Base-by-base conservation (phyloP, 2,797 vertebrate genomes). In the Lophius americanus region DNA sequence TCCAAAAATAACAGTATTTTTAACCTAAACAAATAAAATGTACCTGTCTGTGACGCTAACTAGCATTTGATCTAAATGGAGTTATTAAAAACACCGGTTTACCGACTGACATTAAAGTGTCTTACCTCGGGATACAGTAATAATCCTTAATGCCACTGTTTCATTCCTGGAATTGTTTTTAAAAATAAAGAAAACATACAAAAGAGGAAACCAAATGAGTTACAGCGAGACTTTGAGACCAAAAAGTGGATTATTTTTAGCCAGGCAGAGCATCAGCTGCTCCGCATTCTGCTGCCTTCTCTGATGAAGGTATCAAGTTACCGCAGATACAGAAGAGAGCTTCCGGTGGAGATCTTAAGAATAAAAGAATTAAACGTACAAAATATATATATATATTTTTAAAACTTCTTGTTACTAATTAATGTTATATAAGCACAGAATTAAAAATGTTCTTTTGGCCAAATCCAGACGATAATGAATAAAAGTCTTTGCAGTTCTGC, bases 211-310 rank as follows among this genome's bases (percentile, higher is more conserved):
- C 68, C 41, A 64, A 64, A 76, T 39, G 32, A 61, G 74, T 72
- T 70, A 58, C 41, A 47, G 62, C 60, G 51, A 58, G 66, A 77
- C 58, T 6, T 59, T 60, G 13, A 67, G 67, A 55, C 58, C 54
- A 60, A 43, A 84, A 77, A 68, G 74, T 70, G 65, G 86, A 90
- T 91, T 94, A 94, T 94, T 94, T 94, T 94, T 93, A 94, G 93
- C 85, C 65, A 39, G 23, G 60, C 48, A n/a, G 59, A 61, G 78
- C 68, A 85, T 92, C 93, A 93, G 92, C 92, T 92, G 92, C 88
- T 83, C 88, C 51, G 68, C 89, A 81, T 72, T 69, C 73, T 70
- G 73, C 82, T 61, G 79, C 59, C 69, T 12, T 43, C 60, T 44
- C 49, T 35, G 65, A 7, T 2, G 32, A 1, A 0, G 2, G 3